phyloP scores from a whole-genome alignment of 2,888 invertebrate species.

The Antheraea yamamai region DNA sequence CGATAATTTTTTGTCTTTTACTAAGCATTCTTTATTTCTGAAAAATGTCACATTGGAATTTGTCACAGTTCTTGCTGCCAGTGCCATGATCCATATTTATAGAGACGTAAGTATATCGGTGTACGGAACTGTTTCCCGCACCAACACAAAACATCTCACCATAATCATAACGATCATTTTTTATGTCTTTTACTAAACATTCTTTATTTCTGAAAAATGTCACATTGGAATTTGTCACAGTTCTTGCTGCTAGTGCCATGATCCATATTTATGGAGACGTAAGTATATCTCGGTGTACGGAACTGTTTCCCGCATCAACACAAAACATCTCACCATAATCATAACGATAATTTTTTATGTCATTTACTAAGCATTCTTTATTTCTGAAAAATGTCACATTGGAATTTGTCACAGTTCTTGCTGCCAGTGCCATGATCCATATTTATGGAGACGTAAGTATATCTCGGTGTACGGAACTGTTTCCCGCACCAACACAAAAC shows the following conservation, averaged over 20 bases:
- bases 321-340: background rate
- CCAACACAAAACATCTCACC: too few species aligned
- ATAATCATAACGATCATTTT: background rate
- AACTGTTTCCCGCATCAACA: slow-evolving; percentile 5
- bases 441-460: background rate
- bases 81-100: too few species aligned
- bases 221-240: background rate
- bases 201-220: background rate
- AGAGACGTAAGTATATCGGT: too few species aligned
- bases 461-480: background rate
- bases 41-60: too few species aligned
- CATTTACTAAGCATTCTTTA: background rate
- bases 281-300: background rate
- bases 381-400: background rate
- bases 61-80: background rate
- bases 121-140: too few species aligned
- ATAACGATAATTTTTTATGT: too few species aligned
- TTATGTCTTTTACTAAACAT: background rate
- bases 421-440: background rate
- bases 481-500: background rate
- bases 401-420: background rate
- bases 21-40: too few species aligned
- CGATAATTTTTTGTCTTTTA: too few species aligned
- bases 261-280: background rate
- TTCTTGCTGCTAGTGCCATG: background rate